Conservation (phyloP, 2,113 vertebrate species). For the Smithornis capensis region DNA sequence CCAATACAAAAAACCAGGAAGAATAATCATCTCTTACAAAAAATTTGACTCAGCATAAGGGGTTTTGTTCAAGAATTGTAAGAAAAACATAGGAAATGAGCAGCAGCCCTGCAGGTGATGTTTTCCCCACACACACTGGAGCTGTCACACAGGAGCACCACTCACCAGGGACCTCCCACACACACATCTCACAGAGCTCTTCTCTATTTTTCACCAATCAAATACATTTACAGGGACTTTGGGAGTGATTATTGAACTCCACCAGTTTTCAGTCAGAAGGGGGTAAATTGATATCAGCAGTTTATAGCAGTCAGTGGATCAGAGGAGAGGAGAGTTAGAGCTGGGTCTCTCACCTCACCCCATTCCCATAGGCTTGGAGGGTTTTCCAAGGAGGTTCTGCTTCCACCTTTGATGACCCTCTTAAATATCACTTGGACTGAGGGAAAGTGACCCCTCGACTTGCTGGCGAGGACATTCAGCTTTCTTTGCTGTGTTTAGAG, state of each 20-base stretch:
- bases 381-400: not conserved
- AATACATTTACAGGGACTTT: not conserved
- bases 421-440: not conserved
- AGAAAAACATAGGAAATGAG: not conserved
- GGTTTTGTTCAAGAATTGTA: not conserved
- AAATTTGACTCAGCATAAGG: not conserved
- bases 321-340: not conserved
- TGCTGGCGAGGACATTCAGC: not conserved
- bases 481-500: not conserved
- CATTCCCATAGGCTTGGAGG: not conserved
- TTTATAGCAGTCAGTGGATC: not conserved
- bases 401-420: not conserved
- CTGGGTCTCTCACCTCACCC: not conserved
- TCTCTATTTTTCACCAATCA: not conserved
- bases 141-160: not conserved
- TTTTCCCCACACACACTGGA: fast-evolving
- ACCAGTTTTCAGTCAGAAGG: not conserved
- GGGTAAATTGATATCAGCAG: not conserved
- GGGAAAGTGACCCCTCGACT: not conserved
- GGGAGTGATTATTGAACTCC: fast-evolving
- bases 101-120: not conserved
- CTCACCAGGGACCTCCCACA: not conserved
- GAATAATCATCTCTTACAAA: not conserved
- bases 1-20: not conserved
- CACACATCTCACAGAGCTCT: not conserved